Percentiles rank a stretch among this genome's conserved stretches.
Conservation (phyloP, 2,888 invertebrate species). For the Lathronympha strigana region DNA sequence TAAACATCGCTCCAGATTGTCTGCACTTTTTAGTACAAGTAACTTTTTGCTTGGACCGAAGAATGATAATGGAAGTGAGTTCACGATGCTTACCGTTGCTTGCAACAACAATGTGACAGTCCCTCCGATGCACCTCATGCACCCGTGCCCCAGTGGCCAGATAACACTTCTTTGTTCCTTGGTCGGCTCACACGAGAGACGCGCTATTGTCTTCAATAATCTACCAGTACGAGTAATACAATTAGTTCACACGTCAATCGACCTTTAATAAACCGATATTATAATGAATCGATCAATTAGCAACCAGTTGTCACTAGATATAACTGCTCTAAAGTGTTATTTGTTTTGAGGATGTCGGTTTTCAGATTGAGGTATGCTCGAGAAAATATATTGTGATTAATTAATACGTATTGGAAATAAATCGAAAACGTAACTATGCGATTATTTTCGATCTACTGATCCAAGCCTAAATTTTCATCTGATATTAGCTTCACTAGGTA, state of each 20-base stretch:
- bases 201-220: conserved; percentile 13
- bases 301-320: neutral
- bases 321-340: neutral
- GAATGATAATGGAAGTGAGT: conserved; percentile 15
- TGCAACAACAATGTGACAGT: conserved; percentile 31
- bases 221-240: neutral
- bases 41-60: neutral
- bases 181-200: conserved; percentile 26
- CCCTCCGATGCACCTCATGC: conserved; percentile 43
- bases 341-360: neutral
- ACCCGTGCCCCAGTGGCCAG: conserved; percentile 47
- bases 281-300: neutral
- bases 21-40: neutral
- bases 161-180: conserved; percentile 34
- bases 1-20: neutral
- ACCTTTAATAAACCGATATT: neutral
- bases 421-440: no score
- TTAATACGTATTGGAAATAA: neutral
- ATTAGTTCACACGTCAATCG: neutral
- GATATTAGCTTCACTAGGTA: no score
- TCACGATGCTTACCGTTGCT: conserved; percentile 17
- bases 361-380: neutral
- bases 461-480: no score
- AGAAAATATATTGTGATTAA: neutral
- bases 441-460: no score